Evolutionary conservation across 2,113 vertebrate species (phyloP).

Genomic region (Ochotona princeps): DNA sequence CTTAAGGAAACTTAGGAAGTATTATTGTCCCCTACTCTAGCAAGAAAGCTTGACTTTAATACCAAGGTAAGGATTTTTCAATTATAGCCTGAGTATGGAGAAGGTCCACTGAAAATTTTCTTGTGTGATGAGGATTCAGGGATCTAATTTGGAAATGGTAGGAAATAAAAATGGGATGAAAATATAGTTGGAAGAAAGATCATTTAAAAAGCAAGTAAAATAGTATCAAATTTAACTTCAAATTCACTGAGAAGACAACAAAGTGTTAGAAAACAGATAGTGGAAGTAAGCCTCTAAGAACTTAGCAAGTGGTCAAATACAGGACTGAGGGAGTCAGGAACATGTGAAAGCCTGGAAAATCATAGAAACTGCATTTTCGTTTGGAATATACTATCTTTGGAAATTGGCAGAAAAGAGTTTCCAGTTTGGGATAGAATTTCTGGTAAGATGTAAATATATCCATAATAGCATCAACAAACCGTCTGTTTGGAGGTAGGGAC

Average conservation of each 20-base stretch:
- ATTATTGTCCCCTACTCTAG: slow-evolving; percentile 16
- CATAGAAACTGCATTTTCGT: neutral
- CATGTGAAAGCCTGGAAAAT: neutral
- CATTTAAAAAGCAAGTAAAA: slow-evolving; percentile 22
- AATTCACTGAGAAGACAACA: neutral
- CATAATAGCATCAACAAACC: neutral
- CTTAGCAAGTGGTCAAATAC: neutral
- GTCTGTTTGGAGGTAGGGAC: neutral
- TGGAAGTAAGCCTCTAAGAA: neutral
- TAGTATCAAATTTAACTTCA: neutral
- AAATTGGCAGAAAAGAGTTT: neutral
- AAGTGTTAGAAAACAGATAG: neutral
- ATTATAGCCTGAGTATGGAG: neutral
- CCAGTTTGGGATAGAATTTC: neutral
- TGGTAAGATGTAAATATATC: neutral
- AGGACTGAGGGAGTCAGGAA: neutral
- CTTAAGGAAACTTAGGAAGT: slow-evolving; percentile 6
- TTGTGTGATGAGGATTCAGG: neutral
- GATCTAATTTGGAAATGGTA: neutral
- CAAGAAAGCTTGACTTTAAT: slow-evolving; percentile 32
- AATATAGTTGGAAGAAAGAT: neutral
- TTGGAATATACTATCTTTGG: neutral
- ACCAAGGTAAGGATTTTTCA: neutral
- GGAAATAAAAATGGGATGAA: slow-evolving; percentile 41
- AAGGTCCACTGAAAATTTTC: slow-evolving; percentile 4